These are phyloP conservation scores for Marasmarcha lunaedactyla DNA, from an alignment of 2,888 invertebrate genomes.

Conservation along the genomic window DNA sequence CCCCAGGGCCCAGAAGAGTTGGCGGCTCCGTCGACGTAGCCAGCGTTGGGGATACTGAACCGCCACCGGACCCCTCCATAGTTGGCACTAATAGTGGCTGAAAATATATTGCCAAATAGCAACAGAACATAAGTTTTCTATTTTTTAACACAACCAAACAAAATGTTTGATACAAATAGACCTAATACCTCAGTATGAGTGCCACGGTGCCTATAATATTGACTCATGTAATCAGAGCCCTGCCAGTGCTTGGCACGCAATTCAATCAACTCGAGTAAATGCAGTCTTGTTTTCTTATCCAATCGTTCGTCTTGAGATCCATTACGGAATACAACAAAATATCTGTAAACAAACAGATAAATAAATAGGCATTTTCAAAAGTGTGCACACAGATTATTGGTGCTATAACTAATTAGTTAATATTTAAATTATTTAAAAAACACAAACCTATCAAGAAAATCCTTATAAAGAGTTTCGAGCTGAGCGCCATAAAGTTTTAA, in stretches of 20 bases:
- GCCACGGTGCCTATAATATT: slow-evolving; percentile 82
- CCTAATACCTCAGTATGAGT: slow-evolving; percentile 73
- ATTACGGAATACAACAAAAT: slow-evolving; percentile 88
- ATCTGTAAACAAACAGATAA: slow-evolving; percentile 73
- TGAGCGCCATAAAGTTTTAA: slow-evolving; percentile 84
- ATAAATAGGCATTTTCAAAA: slow-evolving; percentile 40
- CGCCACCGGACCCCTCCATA: slow-evolving; percentile 62
- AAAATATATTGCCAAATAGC: too few relatives aligned
- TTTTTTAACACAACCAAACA: too few relatives aligned
- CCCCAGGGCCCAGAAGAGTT: slow-evolving; percentile 80
- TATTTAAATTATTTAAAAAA: slow-evolving; percentile 1
- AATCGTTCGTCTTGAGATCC: slow-evolving; percentile 89
- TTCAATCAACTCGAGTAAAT: slow-evolving; percentile 92
- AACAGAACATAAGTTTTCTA: too few relatives aligned
- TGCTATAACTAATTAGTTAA: too few relatives aligned
- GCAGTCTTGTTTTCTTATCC: slow-evolving; percentile 86
- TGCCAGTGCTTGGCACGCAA: slow-evolving; percentile 93
- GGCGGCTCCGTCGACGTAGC: slow-evolving; percentile 65
- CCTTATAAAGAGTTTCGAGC: slow-evolving; percentile 85
- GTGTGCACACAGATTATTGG: background rate
- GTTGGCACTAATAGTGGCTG: slow-evolving; percentile 61
- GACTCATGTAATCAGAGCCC: slow-evolving; percentile 84
- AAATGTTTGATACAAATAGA: too few relatives aligned
- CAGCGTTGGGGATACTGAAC: slow-evolving; percentile 70
- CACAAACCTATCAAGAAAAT: slow-evolving; percentile 79